Conservation (phyloP, 2,113 vertebrate genomes). For the Anas platyrhynchos region DNA sequence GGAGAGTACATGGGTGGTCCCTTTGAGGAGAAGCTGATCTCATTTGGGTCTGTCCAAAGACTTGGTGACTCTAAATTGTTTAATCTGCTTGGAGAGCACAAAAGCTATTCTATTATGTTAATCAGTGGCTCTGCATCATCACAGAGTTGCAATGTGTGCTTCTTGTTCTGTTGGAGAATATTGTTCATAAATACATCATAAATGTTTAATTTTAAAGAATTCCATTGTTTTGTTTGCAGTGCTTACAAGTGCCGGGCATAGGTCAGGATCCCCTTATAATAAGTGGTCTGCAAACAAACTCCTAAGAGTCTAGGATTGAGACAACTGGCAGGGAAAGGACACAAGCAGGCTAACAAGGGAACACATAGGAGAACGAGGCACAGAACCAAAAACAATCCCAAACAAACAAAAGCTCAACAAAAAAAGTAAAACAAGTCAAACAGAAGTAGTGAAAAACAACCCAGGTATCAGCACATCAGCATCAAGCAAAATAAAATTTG, state of each 20-base stretch:
- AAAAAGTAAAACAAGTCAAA: not conserved
- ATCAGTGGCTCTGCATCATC: conserved; percentile 20
- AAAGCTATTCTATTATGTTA: conserved; percentile 47
- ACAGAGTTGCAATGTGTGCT: conserved; percentile 49
- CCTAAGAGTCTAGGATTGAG: not conserved
- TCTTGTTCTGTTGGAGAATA: conserved; percentile 44
- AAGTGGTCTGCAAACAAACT: not conserved
- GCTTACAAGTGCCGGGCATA: not conserved
- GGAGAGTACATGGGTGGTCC: not conserved
- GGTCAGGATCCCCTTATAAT: not conserved
- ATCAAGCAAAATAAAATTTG: not conserved
- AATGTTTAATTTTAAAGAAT: not conserved
- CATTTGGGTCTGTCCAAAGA: not conserved
- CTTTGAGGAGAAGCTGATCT: not conserved
- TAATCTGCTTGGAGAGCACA: conserved; percentile 62
- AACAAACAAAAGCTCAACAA: fast-evolving
- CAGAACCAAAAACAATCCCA: not conserved
- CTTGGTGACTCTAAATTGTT: conserved; percentile 46
- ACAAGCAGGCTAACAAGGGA: not conserved
- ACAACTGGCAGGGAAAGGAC: not conserved
- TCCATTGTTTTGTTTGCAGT: not conserved
- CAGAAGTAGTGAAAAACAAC: not conserved
- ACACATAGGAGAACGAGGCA: not conserved
- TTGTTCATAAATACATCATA: conserved; percentile 7
- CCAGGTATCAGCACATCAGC: not conserved